Evolutionary conservation across 2,797 vertebrate genomes (phyloP).

Genomic region (Yasuhikotakia modesta): DNA sequence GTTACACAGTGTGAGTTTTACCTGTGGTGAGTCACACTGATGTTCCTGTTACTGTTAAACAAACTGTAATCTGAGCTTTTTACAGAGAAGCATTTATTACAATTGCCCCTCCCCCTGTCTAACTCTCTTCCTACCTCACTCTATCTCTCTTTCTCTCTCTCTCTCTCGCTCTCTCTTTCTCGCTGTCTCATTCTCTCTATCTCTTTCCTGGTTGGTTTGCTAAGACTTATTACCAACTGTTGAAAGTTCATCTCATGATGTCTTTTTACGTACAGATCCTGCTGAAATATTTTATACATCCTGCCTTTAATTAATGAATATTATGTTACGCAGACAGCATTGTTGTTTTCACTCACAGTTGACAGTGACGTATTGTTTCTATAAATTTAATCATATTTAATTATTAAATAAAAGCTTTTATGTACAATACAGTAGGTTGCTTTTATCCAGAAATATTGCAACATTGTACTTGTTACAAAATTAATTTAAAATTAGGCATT

Average conservation of each 20-base stretch:
- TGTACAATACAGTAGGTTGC: too few relatives aligned
- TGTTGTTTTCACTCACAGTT: neutral
- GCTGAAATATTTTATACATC: slow-evolving; percentile 24
- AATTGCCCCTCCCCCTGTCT: neutral
- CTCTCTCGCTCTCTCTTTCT: too few relatives aligned
- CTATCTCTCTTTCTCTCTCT: neutral
- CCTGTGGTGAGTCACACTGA: slow-evolving; percentile 37
- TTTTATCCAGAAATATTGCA: too few relatives aligned
- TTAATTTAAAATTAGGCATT: too few relatives aligned
- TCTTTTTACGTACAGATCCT: slow-evolving; percentile 18
- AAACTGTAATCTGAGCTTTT: slow-evolving; percentile 34
- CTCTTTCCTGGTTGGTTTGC: slow-evolving; percentile 28
- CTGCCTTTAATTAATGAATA: slow-evolving; percentile 13
- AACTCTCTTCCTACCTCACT: too few relatives aligned
- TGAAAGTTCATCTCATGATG: slow-evolving; percentile 53
- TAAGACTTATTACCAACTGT: slow-evolving; percentile 55
- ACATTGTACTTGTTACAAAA: neutral
- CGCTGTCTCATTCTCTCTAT: neutral
- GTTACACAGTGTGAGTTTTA: neutral
- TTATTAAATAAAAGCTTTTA: too few relatives aligned
- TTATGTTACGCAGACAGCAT: slow-evolving; percentile 34
- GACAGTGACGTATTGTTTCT: neutral
- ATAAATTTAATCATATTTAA: neutral
- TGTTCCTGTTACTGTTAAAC: slow-evolving; percentile 49
- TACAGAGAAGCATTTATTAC: slow-evolving; percentile 33